Conservation (phyloP, 2,797 vertebrate species). For the Acanthis flammea region DNA sequence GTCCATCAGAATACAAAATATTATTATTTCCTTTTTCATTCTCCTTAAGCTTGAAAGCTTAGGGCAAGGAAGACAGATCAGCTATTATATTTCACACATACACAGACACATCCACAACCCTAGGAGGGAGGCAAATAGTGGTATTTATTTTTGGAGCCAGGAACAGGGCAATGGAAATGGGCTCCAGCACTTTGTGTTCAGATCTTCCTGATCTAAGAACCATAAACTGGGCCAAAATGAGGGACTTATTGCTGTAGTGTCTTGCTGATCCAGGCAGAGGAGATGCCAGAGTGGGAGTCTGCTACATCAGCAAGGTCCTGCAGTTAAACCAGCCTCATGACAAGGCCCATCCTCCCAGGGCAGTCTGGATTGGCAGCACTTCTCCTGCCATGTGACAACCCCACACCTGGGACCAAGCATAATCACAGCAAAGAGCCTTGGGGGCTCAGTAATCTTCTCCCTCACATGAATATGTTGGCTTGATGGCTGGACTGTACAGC, state of each 20-base stretch:
- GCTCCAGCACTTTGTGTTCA: background rate
- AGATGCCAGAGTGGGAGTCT: background rate
- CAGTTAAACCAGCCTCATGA: background rate
- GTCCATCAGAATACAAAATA: background rate
- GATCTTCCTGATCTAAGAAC: background rate
- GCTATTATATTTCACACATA: background rate
- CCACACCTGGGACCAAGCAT: background rate
- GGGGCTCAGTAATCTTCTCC: background rate
- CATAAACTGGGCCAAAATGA: background rate
- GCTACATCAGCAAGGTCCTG: background rate
- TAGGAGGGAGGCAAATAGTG: background rate
- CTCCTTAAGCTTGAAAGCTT: background rate
- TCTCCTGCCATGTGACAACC: background rate
- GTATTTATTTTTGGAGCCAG: background rate
- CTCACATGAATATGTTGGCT: background rate
- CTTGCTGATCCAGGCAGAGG: background rate
- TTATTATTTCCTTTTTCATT: background rate
- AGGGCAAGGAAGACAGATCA: background rate
- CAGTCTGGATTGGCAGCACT: background rate
- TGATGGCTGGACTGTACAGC: background rate
- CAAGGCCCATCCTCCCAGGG: background rate
- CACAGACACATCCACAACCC: background rate
- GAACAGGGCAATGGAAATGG: background rate
- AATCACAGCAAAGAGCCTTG: background rate
- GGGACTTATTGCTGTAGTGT: background rate